phyloP scores from a whole-genome alignment of 1,140 invertebrate species.

The Megathymus violae region DNA sequence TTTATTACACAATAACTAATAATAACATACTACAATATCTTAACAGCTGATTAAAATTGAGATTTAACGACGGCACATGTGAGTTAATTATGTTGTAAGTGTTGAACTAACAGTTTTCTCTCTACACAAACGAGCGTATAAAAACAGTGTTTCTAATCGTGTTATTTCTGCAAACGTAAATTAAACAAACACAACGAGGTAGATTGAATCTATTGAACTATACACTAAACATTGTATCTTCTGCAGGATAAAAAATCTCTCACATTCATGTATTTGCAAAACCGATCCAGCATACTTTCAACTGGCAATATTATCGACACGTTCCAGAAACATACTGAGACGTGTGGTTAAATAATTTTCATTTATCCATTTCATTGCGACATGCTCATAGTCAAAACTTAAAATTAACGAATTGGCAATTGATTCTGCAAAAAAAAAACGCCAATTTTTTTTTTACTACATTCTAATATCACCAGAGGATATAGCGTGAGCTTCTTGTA shows the following conservation, averaged over 20 bases:
- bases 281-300: too few species aligned
- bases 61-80: background rate
- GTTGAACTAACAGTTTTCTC: too few species aligned
- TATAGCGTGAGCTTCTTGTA: slow-evolving; percentile 1
- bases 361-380: slow-evolving; percentile 13
- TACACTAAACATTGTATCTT: too few species aligned
- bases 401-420: slow-evolving; percentile 73
- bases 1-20: background rate
- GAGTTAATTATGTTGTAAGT: background rate
- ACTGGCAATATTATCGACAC: too few species aligned
- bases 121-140: too few species aligned
- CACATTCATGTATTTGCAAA: too few species aligned
- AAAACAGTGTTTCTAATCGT: too few species aligned
- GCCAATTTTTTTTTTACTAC: slow-evolving; percentile 47
- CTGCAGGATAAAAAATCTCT: too few species aligned
- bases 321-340: too few species aligned
- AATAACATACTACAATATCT: background rate
- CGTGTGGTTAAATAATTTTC: too few species aligned
- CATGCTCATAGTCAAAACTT: slow-evolving; percentile 64
- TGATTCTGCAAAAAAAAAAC: slow-evolving; percentile 36
- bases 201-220: slow-evolving; percentile 13
- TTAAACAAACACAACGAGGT: slow-evolving; percentile 31
- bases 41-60: background rate
- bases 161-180: slow-evolving; percentile 26
- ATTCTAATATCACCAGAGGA: slow-evolving; percentile 73